These are phyloP conservation scores for Tinea semifulvella DNA, from an alignment of 2,888 invertebrate species.

Conservation along the genomic window DNA sequence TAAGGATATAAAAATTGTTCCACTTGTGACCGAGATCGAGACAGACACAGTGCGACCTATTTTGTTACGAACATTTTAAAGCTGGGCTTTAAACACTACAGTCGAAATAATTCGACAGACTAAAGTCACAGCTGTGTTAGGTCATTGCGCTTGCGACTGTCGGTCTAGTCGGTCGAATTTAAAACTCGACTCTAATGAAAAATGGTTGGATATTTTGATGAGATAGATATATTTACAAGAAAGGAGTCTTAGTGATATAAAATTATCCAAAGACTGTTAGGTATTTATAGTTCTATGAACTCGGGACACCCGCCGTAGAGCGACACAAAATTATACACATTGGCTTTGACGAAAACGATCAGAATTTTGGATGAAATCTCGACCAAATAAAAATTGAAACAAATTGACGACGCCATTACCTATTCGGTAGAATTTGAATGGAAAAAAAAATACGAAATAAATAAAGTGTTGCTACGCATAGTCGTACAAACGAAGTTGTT, in stretches of 20 bases:
- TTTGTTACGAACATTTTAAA: no score
- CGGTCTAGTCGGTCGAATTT: no score
- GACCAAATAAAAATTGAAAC: not conserved
- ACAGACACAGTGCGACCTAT: no score
- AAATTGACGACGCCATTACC: not conserved
- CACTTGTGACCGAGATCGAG: no score
- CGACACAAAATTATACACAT: constrained; percentile 20
- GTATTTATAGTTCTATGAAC: constrained; percentile 39
- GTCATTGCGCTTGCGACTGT: no score
- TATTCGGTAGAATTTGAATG: not conserved
- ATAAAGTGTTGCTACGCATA: not conserved
- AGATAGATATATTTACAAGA: constrained; percentile 42
- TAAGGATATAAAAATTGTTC: no score
- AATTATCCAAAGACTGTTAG: constrained; percentile 64
- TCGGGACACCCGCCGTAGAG: not conserved
- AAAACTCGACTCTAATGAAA: no score
- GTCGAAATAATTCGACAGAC: no score
- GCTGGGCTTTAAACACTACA: no score
- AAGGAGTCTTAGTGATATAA: constrained; percentile 64
- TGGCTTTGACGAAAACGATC: constrained; percentile 41
- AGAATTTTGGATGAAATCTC: constrained; percentile 8
- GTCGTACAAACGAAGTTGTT: not conserved
- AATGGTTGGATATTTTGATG: constrained; percentile 46
- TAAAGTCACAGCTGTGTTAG: no score
- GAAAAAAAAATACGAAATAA: not conserved